Evolutionary conservation across 64 coral and sea anemone genomes (phyloP), one percentile per base, ranked within the genome.

Genomic region (Dendrophyllia cribrosa): DNA sequence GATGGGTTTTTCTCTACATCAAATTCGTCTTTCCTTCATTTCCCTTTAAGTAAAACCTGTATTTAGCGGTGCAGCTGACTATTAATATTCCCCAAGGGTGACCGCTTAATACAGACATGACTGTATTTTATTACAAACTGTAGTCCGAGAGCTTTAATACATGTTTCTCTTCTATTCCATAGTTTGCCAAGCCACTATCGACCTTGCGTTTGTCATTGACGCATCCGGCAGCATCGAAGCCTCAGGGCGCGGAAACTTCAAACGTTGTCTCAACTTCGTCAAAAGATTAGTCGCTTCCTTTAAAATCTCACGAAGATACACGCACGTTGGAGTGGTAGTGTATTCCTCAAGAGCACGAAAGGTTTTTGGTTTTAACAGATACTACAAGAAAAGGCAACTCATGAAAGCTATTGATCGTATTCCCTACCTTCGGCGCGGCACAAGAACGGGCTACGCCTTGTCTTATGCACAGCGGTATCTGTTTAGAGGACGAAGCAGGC

Each of bases 201-300:
- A 92, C 48, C 73, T 92, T 9, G 82, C 45, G 4, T 92, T 92
- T 44, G 71, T 92, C 3, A 61, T 92, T 19, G 90, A 92, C 52
- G 90, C 80, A 3, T 92, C 90, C 13, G 90, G 90, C 62, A 92
- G 90, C 44, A 92, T 92, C 26, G 90, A 87, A 23, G 59, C 73
- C 21, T 92, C 82, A 23, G 90, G 90, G 48, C 58, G 58, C 67
- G 90, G 90, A 22, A 92, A 92, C 61, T 92, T 92, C 24, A 86
- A 70, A 76, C 90, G 90, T 46, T 92, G 90, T 64, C 75, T 92
- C 16, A 86, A 69, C 16, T 92, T 92, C 61, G 72, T 92, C 3
- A 92, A 92, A 55, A 76, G 73, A 76, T 51, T 92, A 20, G 75
- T 92, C 49, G 60, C 80, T 67, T 68, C 90, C 10, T 92, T 92